phyloP scores from a whole-genome alignment of 2,113 vertebrate species.

The Poecilia latipinna region DNA sequence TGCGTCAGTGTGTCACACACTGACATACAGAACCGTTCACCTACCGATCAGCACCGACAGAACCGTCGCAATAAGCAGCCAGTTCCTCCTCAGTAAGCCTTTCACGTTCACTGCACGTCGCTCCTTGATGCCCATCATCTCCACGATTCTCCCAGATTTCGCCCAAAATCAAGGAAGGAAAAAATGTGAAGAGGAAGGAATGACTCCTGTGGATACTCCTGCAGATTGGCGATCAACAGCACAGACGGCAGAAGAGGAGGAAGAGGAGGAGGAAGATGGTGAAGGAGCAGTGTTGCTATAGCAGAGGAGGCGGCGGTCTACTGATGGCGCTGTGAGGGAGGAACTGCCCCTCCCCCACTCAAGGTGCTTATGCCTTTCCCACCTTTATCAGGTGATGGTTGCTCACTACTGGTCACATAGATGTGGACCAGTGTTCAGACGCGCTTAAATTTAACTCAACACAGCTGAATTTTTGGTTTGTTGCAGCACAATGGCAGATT shows the following conservation, averaged over 20 bases:
- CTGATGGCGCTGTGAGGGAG: slow-evolving; percentile 26
- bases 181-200: neutral
- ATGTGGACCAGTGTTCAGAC: too few relatives aligned
- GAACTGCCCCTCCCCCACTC: neutral
- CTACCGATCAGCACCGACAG: slow-evolving; percentile 89
- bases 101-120: slow-evolving; percentile 76
- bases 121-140: slow-evolving; percentile 82
- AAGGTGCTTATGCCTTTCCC: neutral
- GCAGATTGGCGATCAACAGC: slow-evolving; percentile 24
- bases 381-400: neutral
- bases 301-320: slow-evolving; percentile 61
- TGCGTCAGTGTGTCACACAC: neutral
- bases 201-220: slow-evolving; percentile 25
- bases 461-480: too few relatives aligned
- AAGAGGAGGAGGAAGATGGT: slow-evolving; percentile 17
- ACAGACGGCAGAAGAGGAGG: slow-evolving; percentile 32
- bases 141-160: slow-evolving; percentile 42
- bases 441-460: too few relatives aligned
- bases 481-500: too few relatives aligned
- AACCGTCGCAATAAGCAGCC: slow-evolving; percentile 90
- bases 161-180: neutral
- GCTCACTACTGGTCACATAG: too few relatives aligned
- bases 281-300: slow-evolving; percentile 29
- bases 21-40: slow-evolving; percentile 50
- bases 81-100: slow-evolving; percentile 86